Conservation (phyloP, 2,797 vertebrate genomes). For the Gymnocypris eckloni region DNA sequence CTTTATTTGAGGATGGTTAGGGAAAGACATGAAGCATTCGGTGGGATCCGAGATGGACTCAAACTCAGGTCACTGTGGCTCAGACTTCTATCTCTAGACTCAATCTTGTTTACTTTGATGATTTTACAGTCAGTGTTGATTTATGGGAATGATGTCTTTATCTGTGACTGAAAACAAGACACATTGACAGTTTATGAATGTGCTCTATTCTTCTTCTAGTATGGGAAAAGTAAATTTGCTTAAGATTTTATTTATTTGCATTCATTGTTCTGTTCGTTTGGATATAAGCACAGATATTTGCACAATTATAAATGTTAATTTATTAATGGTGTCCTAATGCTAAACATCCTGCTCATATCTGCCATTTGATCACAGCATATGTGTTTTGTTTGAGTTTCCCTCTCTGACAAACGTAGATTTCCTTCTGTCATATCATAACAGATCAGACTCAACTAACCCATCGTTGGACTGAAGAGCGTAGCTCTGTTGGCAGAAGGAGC, state of each 20-base stretch:
- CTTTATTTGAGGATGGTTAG: neutral
- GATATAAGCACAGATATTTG: neutral
- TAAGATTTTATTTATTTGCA: neutral
- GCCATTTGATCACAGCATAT: neutral
- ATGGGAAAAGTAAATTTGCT: neutral
- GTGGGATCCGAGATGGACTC: neutral
- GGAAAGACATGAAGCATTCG: neutral
- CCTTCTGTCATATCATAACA: neutral
- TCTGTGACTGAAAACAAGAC: neutral
- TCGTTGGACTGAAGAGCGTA: neutral
- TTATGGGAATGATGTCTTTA: neutral
- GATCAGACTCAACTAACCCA: neutral
- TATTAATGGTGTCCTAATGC: neutral
- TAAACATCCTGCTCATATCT: conserved; percentile 18
- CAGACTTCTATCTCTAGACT: neutral
- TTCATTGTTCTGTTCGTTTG: neutral
- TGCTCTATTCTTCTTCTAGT: neutral
- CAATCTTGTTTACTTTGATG: neutral
- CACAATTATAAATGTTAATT: neutral
- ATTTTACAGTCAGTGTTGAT: neutral
- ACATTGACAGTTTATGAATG: neutral
- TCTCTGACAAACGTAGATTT: neutral
- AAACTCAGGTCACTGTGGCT: too few relatives aligned
- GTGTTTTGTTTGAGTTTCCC: conserved; percentile 6
- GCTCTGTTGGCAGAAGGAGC: conserved; percentile 15